Base-by-base conservation (phyloP, 2,888 invertebrate species). In the Myopa testacea region DNA sequence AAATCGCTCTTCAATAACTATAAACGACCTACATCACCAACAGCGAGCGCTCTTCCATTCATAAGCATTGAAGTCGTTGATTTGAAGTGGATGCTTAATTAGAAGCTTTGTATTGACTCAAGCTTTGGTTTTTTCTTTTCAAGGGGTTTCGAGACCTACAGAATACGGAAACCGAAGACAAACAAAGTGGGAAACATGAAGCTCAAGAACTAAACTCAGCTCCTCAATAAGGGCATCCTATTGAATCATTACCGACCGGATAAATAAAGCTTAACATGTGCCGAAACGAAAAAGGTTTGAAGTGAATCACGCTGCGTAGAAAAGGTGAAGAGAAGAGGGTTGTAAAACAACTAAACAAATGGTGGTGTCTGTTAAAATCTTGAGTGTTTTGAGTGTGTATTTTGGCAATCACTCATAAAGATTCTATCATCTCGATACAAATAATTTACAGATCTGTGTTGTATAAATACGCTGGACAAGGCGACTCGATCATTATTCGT, bases 401-500 rank as follows among this genome's bases (percentile, higher is more conserved):
- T 80, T 78, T 60, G 70, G 58, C 74, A 62, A 77, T 68, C 69
- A 34, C 74, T 50, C 70, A 40, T 67, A 72, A 75, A 67, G 77
- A 76, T 78, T 81, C 75, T 74, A 69, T 70, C 60, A 75, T 45
- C 6, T 26, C 26, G 26, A 26, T 26, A 26, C 26, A 45, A 74
- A 70, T 38, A 50, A 76, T 38, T 69, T 72, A 77, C 63, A 52
- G 68, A 75, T 71, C 58, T 38, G 62, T 55, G 73, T 79, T 72
- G 78, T 81, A 81, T 80, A 81, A 79, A 81, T 79, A 80, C 71
- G 72, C 71, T 40, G 5, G 67, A 76, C 71, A 7, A 40, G 63
- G 40, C 26, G 19, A 38, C 26, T 55, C 16, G 71, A 76, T 80
- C 78, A 81, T 80, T 80, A 81, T 77, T 79, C 79, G 81, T 74